Evolutionary conservation across 2,113 vertebrate genomes (phyloP), one percentile per base, ranked within the genome.

Genomic region (Notiomystis cincta): DNA sequence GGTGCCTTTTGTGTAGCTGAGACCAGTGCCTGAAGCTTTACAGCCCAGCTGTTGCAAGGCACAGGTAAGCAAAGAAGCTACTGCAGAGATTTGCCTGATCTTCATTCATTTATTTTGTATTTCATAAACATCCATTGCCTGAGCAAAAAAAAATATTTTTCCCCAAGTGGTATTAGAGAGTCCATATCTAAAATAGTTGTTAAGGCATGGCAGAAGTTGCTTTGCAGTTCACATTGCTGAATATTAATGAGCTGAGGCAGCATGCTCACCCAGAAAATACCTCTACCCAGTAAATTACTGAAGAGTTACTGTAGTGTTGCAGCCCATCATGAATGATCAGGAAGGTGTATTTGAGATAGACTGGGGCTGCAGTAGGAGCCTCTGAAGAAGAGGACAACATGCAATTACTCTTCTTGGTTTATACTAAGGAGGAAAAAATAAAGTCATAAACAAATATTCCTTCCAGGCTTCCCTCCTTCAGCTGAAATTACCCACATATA

Each of bases 401-500:
- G 50, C 27, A 42, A 85, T 86, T 90, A 81, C 12, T 83, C 70
- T 71, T 92, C 23, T 17, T 64, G 60, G 65, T 16, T 89, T 89
- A 96, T 33, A 78, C 33, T 79, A 82, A 93, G 35, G 22, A 87
- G 23, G 31, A 28, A 51, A 82, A 80, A 65, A 51, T 90, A 73
- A 65, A 62, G 12, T 37, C 27, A 78, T 81, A 78, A 96, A 79
- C 66, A 95, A 96, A 89, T 87, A 76, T 48, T 82, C 42, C 71
- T 92, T 82, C 67, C 40, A 88, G 66, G 62, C 54, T 89, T 90
- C 24, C 54, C 70, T 92, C 48, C 62, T 61, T 72, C 64, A 70
- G 84, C 51, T 93, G 54, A 92, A 95, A 91, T 93, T 95, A 78
- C 64, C 47, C 66, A 89, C 61, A 89, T 79, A 75, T 53, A 90